Conservation (phyloP, 2,888 invertebrate species). For the Mesorhabditis belari region DNA sequence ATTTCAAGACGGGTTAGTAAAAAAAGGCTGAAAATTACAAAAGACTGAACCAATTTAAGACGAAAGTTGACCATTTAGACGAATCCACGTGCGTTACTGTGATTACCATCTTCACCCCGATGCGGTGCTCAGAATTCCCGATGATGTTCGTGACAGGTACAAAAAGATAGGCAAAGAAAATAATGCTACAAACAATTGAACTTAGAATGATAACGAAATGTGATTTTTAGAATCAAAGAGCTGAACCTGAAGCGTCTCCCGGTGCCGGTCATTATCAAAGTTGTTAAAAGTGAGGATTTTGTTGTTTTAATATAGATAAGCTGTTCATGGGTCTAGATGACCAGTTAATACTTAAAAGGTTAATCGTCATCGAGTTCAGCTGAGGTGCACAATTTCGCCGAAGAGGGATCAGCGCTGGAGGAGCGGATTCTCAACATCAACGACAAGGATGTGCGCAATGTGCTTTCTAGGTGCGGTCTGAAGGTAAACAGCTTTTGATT, state of each 20-base stretch:
- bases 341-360: too few species aligned
- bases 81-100: conserved; percentile 36
- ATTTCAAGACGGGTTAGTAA: conserved; percentile 22
- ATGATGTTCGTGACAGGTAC: conserved; percentile 8
- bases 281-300: conserved; percentile 22
- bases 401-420: conserved; percentile 20
- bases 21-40: background rate
- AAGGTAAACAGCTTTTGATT: conserved; percentile 11
- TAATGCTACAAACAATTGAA: too few species aligned
- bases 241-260: conserved; percentile 27
- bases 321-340: too few species aligned
- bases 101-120: conserved; percentile 37
- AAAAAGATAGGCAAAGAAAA: too few species aligned
- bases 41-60: background rate
- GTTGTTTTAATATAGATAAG: background rate
- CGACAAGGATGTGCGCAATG: conserved; percentile 18
- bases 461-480: conserved; percentile 13
- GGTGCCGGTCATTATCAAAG: conserved; percentile 28
- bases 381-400: conserved; percentile 16
- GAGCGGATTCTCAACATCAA: conserved; percentile 17
- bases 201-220: too few species aligned
- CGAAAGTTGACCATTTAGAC: conserved; percentile 11
- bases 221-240: conserved; percentile 17
- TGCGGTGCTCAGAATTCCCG: conserved; percentile 21
- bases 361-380: conserved; percentile 10